Percentiles rank a stretch among this genome's conserved stretches.
phyloP scores from a whole-genome alignment of 2,113 vertebrate species.

The Vicugna pacos region DNA sequence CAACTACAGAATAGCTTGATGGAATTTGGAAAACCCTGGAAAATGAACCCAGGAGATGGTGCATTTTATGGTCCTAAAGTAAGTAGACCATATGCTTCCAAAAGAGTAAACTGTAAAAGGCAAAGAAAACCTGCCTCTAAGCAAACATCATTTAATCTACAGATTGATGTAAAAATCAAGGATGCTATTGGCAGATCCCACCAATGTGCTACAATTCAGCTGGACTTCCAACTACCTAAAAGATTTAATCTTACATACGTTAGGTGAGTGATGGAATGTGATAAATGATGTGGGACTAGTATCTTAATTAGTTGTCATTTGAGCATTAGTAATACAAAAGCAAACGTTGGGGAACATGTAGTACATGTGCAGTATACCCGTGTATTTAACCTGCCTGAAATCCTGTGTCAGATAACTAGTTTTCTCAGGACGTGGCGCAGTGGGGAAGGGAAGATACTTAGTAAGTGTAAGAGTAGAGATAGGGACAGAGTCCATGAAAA shows the following conservation, averaged over 20 bases:
- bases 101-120: background rate
- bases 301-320: background rate
- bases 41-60: slow-evolving; percentile 94
- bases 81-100: slow-evolving; percentile 21
- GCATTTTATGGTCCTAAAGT: slow-evolving; percentile 99
- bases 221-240: slow-evolving; percentile 97
- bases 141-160: slow-evolving; percentile 70
- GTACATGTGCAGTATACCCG: background rate
- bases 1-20: slow-evolving; percentile 96
- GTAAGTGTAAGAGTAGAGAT: background rate
- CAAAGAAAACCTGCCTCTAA: background rate
- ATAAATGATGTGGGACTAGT: background rate
- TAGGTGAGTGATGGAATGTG: slow-evolving; percentile 89
- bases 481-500: background rate
- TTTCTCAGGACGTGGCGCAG: background rate
- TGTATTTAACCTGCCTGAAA: background rate
- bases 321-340: background rate
- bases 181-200: slow-evolving; percentile 97
- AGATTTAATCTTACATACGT: slow-evolving; percentile 95
- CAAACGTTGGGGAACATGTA: background rate
- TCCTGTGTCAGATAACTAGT: background rate
- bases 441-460: background rate
- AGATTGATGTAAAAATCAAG: slow-evolving; percentile 98
- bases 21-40: slow-evolving; percentile 95
- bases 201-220: slow-evolving; percentile 97